Percentiles rank a stretch among this genome's conserved stretches.
Evolutionary conservation across 37 sponge, comb jelly and placozoan genomes (phyloP).

Genomic region (Ianthella basta): DNA sequence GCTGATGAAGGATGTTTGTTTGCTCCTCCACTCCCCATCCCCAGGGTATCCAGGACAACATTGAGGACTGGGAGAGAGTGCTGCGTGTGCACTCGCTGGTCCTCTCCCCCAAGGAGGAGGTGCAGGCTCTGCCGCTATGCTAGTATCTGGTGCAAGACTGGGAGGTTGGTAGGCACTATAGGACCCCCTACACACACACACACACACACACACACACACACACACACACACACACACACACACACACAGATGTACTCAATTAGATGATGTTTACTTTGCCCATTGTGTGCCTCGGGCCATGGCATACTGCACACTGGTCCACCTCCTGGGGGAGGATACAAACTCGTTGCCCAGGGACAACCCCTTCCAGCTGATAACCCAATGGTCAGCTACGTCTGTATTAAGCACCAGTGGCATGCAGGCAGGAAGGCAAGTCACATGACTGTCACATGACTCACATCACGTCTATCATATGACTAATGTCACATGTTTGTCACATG

Average conservation of each 20-base stretch:
- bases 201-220: too few relatives aligned
- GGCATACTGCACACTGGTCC: conserved; percentile 34
- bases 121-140: conserved; percentile 85
- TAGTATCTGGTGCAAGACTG: conserved; percentile 83
- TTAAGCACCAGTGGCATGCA: conserved; percentile 87
- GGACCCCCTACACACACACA: neutral
- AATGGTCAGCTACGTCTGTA: conserved; percentile 84
- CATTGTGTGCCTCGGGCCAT: conserved; percentile 10
- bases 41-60: conserved; percentile 89
- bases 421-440: conserved; percentile 41
- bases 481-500: too few relatives aligned
- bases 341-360: conserved; percentile 22
- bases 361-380: conserved; percentile 35
- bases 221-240: too few relatives aligned
- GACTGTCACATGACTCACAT: too few relatives aligned
- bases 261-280: neutral
- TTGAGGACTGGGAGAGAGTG: conserved; percentile 97
- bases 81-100: conserved; percentile 81
- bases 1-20: too few relatives aligned
- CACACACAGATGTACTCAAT: too few relatives aligned
- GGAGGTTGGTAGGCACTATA: conserved; percentile 43
- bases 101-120: conserved; percentile 65
- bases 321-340: conserved; percentile 39
- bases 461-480: too few relatives aligned
- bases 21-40: too few relatives aligned